Conservation (phyloP, 2,113 vertebrate species). For the Microcebus jonahi region DNA sequence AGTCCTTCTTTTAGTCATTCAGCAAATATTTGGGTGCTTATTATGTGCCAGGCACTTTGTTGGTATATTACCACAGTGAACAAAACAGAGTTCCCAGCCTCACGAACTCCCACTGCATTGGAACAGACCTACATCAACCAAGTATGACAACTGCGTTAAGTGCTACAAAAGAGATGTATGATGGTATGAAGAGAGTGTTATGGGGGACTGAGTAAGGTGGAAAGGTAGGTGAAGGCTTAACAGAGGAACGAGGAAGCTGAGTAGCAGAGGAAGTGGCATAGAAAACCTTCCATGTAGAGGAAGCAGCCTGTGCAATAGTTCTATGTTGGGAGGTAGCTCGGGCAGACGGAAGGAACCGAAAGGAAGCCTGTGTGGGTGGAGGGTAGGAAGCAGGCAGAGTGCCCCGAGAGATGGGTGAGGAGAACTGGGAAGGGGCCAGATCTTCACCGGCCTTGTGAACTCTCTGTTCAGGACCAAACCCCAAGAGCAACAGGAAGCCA, state of each 20-base stretch:
- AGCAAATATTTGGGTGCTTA: not conserved
- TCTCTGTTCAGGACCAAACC: constrained; percentile 50
- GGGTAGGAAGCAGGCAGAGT: not conserved
- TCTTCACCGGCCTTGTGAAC: not conserved
- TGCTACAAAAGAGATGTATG: not conserved
- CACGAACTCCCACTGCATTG: not conserved
- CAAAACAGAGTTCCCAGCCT: not conserved
- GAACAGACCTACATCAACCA: not conserved
- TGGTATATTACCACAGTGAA: not conserved
- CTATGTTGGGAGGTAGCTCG: not conserved
- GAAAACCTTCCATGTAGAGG: not conserved
- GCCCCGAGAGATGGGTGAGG: not conserved
- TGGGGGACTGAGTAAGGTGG: not conserved
- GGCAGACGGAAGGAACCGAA: not conserved
- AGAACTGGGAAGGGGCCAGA: not conserved
- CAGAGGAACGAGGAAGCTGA: not conserved
- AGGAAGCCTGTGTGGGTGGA: not conserved
- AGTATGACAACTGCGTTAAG: not conserved
- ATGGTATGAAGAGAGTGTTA: not conserved
- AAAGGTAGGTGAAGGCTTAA: not conserved
- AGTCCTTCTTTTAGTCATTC: not conserved
- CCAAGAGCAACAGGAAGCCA: constrained; percentile 55
- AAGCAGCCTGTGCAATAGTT: not conserved
- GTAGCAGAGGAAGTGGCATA: not conserved
- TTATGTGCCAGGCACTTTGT: not conserved